These are phyloP conservation scores for Lethocerus indicus DNA, from an alignment of 1,140 invertebrate genomes.

Conservation along the genomic window DNA sequence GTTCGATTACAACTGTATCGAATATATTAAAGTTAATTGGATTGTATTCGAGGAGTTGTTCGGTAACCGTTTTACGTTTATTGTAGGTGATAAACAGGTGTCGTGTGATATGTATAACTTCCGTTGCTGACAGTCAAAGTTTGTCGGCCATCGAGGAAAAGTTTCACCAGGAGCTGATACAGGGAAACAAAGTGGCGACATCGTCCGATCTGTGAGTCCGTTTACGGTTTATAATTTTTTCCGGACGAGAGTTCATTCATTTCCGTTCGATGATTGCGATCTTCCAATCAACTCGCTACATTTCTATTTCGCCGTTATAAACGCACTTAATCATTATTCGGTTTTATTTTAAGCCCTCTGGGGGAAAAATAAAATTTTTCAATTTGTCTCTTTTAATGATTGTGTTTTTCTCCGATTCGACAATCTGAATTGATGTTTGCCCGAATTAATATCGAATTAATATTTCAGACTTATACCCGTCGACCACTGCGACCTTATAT, in stretches of 20 bases:
- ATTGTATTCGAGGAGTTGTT: neutral
- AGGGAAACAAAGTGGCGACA: constrained; percentile 61
- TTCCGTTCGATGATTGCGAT: neutral
- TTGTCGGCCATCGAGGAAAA: constrained; percentile 72
- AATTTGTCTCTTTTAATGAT: neutral
- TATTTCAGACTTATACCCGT: constrained; percentile 48
- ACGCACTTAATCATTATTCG: no score
- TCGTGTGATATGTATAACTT: constrained; percentile 76
- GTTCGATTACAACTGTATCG: no score
- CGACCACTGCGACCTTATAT: constrained; percentile 73
- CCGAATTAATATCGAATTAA: no score
- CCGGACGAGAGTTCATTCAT: neutral
- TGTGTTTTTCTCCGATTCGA: no score
- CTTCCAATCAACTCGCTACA: neutral
- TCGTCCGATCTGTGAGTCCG: constrained; percentile 36
- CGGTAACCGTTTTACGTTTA: neutral
- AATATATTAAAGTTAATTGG: neutral
- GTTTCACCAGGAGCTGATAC: constrained; percentile 54
- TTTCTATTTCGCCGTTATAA: no score
- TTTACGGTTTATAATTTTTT: no score
- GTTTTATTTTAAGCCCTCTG: no score
- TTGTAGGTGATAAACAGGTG: constrained; percentile 43
- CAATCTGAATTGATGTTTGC: no score
- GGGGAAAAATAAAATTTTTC: no score
- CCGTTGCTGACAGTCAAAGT: constrained; percentile 63